A percentile compares a stretch with the other conserved stretches of the same genome.
These are phyloP conservation scores for Hippolais icterina DNA, from an alignment of 2,113 vertebrate genomes.

Conservation along the genomic window DNA sequence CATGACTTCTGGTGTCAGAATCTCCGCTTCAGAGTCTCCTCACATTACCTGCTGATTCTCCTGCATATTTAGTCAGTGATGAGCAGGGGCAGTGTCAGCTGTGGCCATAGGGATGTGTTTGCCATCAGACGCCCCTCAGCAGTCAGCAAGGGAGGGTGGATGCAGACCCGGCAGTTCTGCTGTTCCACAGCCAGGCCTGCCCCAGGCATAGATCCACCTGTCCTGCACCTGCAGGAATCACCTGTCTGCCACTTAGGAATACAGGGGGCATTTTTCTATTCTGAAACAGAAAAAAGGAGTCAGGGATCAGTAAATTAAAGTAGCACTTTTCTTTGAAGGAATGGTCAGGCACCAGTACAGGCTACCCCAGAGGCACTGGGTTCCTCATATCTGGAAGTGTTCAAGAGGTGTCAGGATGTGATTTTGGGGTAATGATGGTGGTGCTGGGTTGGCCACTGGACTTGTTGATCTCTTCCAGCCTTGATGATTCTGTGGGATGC, in stretches of 20 bases:
- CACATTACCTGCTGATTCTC: background rate
- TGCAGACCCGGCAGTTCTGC: accelerated
- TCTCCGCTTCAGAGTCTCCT: background rate
- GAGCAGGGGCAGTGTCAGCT: background rate
- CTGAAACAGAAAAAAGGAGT: background rate
- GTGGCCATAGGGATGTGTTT: background rate
- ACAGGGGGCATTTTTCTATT: background rate
- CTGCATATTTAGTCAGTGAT: background rate
- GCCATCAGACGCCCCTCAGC: background rate
- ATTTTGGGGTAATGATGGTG: background rate
- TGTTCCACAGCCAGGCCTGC: background rate
- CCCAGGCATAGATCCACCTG: background rate
- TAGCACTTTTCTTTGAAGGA: background rate
- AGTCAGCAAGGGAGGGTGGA: background rate
- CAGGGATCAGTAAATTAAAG: background rate
- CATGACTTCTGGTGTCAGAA: background rate
- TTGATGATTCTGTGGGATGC: background rate
- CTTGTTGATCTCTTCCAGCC: background rate
- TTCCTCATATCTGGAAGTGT: background rate
- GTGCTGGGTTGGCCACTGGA: background rate
- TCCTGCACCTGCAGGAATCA: background rate
- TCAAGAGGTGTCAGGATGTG: background rate
- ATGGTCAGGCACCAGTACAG: background rate
- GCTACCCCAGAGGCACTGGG: background rate
- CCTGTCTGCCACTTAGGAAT: background rate